A percentile compares a stretch with the other conserved stretches of the same genome.
Evolutionary conservation across 2,113 vertebrate species (phyloP).

Genomic region (Montifringilla adamsi): DNA sequence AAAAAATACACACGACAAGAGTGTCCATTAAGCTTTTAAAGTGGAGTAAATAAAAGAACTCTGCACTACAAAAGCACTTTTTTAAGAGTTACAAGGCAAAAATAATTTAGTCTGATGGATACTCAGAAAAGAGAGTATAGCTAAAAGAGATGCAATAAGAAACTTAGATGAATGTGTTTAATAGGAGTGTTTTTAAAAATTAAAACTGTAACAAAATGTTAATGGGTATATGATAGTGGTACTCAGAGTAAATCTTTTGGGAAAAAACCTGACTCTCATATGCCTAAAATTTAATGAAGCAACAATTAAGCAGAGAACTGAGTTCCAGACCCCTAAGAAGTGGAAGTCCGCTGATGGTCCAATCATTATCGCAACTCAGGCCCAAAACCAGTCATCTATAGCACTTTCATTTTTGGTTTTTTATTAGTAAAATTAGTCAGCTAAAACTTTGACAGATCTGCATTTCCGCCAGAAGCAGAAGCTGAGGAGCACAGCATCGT

Average conservation of each 20-base stretch:
- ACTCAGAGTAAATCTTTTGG: neutral
- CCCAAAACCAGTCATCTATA: neutral
- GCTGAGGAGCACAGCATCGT: neutral
- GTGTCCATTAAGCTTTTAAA: neutral
- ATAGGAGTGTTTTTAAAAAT: conserved; percentile 15
- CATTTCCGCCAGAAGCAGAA: neutral
- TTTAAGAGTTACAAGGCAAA: neutral
- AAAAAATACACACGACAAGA: neutral
- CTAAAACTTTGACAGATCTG: neutral
- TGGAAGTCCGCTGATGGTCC: fast-evolving
- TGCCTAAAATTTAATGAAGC: neutral
- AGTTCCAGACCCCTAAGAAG: neutral
- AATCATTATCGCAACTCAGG: neutral
- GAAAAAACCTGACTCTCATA: fast-evolving
- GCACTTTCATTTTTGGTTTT: neutral
- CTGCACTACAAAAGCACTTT: neutral
- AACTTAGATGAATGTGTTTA: neutral
- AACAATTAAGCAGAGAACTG: neutral
- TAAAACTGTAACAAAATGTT: neutral
- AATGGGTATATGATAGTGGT: neutral
- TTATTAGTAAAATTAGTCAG: neutral
- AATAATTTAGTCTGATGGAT: neutral
- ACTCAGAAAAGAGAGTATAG: neutral
- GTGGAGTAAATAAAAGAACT: neutral
- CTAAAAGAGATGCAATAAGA: neutral